These are phyloP conservation scores for Amphipoea oculea DNA, from an alignment of 2,888 invertebrate genomes.

Conservation along the genomic window DNA sequence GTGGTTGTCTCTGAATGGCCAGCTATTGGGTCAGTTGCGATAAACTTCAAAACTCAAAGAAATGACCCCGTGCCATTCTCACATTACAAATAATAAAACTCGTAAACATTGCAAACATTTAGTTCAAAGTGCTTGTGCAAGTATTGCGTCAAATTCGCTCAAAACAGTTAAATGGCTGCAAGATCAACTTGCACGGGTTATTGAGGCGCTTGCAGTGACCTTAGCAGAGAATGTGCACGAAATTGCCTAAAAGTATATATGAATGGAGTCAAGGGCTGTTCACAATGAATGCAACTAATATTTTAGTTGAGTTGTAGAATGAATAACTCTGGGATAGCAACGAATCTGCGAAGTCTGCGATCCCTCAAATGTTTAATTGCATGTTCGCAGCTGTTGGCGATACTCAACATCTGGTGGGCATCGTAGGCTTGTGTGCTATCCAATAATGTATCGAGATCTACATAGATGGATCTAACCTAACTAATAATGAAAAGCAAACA, in stretches of 20 bases:
- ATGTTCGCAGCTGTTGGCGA: no score
- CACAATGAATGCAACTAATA: background rate
- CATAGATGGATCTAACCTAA: background rate
- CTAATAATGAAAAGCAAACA: background rate
- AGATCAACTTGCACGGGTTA: conserved; percentile 48
- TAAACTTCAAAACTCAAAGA: background rate
- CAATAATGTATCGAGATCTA: background rate
- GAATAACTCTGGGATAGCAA: background rate
- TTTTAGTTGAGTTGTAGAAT: background rate
- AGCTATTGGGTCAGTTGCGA: background rate
- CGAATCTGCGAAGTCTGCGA: background rate
- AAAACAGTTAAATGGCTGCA: conserved; percentile 44
- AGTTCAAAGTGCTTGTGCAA: conserved; percentile 50
- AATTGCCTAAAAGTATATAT: conserved; percentile 51
- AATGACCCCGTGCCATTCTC: conserved; percentile 43
- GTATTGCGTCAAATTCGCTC: conserved; percentile 59
- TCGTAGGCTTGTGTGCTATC: no score
- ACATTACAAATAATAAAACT: conserved; percentile 44
- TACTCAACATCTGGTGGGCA: no score
- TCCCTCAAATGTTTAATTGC: no score
- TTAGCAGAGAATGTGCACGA: conserved; percentile 61
- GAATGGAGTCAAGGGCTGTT: conserved; percentile 2
- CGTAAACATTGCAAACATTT: conserved; percentile 51
- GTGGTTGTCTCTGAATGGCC: background rate
- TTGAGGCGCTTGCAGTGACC: conserved; percentile 57